Evolutionary conservation across 2,797 vertebrate species (phyloP), one percentile per base, ranked within the genome.

Genomic region (Bradypodion ventrale): DNA sequence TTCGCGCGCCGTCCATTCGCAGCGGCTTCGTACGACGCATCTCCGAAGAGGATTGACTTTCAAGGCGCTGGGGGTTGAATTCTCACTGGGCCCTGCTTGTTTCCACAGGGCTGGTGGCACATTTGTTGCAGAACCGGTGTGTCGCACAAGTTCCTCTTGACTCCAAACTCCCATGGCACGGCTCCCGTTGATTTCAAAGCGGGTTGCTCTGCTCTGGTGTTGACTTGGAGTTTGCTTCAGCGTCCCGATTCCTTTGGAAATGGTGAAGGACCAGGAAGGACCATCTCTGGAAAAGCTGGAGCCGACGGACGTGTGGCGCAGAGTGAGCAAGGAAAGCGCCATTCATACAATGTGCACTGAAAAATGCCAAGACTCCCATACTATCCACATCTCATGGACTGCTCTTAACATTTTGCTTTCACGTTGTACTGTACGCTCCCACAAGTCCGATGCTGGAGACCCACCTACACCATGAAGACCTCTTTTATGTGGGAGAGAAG

Each of bases 361-460:
- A 80, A n/a, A 88, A 85, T 80, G 87, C 65, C 0, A 0, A 27
- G 27, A 79, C 88, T 84, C 76, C 78, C 82, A 73, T 15, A 65
- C 86, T 49, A 89, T 84, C 62, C 65, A 80, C 37, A 0, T 75
- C 52, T 19, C 52, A 13, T 87, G 56, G 12, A 85, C 87, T 44
- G 9, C 49, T 78, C 7, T 29, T 0, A 79, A 62, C 9, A 46
- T 10, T 42, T 46, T 78, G 87, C 56, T 13, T 87, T 46, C 12
- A 69, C 81, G 86, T 1, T 75, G 83, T 82, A 13, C 85, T 86
- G 76, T 65, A 74, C 76, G 87, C 66, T 80, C 72, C 35, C 74
- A 70, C 49, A 32, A 59, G 69, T 62, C 85, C 46, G 66, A 76
- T 65, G 80, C 7, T 12, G 59, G 46, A 12, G 90, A 79, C 78